A percentile compares a stretch with the other conserved stretches of the same genome.
These are phyloP conservation scores for Rhimphoctona megacephalus DNA, from an alignment of 2,888 invertebrate species.

Conservation along the genomic window DNA sequence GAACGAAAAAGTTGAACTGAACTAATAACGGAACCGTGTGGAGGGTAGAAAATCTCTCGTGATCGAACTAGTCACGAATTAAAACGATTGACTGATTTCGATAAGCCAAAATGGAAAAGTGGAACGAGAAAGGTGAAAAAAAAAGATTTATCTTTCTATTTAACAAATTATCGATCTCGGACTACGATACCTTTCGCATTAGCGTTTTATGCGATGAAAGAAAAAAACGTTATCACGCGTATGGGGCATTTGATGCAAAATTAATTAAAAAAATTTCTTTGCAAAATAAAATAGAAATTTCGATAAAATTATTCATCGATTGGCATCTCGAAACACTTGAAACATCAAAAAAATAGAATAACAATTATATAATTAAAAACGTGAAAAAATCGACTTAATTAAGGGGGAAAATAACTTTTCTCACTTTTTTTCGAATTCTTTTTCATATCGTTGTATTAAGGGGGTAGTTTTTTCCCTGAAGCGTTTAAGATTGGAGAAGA, in stretches of 20 bases:
- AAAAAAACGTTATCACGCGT: constrained; percentile 26
- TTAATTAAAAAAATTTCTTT: neutral
- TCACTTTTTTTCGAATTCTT: no score
- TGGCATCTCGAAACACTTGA: neutral
- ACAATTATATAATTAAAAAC: no score
- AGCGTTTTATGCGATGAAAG: constrained; percentile 46
- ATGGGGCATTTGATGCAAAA: neutral
- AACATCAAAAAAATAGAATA: neutral
- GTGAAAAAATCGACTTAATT: no score
- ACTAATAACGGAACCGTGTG: neutral
- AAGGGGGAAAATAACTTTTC: no score
- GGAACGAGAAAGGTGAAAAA: constrained; percentile 1
- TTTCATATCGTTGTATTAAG: no score
- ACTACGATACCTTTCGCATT: constrained; percentile 3
- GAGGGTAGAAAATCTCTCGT: neutral
- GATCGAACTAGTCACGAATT: neutral
- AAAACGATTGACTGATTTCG: constrained; percentile 8
- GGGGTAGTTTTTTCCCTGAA: no score
- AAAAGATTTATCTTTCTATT: constrained; percentile 28
- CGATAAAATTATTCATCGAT: neutral
- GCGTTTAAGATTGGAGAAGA: no score
- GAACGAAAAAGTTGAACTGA: neutral
- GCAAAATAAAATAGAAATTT: neutral
- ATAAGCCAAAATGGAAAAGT: constrained; percentile 25
- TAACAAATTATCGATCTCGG: constrained; percentile 48